These are phyloP conservation scores for Epizoanthus scotinus DNA, from an alignment of 92 coral and sea anemone genomes.

Conservation along the genomic window DNA sequence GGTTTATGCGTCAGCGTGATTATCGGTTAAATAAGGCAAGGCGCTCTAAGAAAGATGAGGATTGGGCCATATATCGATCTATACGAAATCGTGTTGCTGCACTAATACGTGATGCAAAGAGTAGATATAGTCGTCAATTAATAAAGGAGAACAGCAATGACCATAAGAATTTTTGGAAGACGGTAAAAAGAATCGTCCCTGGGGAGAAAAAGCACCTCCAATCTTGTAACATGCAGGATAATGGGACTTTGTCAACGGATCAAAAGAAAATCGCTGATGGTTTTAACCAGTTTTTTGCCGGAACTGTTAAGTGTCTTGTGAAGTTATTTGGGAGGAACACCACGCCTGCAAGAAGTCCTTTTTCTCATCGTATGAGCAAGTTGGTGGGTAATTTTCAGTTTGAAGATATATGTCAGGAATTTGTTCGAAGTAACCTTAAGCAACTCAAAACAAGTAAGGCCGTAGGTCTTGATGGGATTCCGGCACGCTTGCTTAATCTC, in stretches of 20 bases:
- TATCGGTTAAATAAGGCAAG: constrained; percentile 40
- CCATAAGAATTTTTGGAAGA: not conserved
- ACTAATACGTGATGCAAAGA: constrained; percentile 8
- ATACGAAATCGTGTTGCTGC: constrained; percentile 31
- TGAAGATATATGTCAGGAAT: constrained; percentile 1
- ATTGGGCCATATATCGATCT: not conserved
- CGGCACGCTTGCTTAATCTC: constrained; percentile 25
- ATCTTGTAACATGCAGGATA: constrained; percentile 6
- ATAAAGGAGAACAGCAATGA: constrained; percentile 3
- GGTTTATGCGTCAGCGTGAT: constrained; percentile 12
- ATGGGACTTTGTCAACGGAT: constrained; percentile 11
- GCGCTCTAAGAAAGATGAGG: constrained; percentile 20
- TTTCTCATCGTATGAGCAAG: too few species aligned
- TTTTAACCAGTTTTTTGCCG: constrained; percentile 31
- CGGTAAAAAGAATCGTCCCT: constrained; percentile 35
- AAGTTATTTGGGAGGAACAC: constrained; percentile 25
- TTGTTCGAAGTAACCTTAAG: constrained; percentile 1
- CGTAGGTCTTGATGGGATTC: constrained; percentile 28
- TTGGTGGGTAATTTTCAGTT: not conserved
- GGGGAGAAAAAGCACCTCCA: constrained; percentile 4
- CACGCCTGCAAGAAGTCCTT: constrained; percentile 3
- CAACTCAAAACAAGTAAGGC: constrained; percentile 28
- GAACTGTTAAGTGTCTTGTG: constrained; percentile 38
- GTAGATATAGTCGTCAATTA: constrained; percentile 5
- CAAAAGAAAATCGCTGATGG: constrained; percentile 29